These are phyloP conservation scores for Polietes domitor DNA, from an alignment of 2,888 invertebrate species.

Conservation along the genomic window DNA sequence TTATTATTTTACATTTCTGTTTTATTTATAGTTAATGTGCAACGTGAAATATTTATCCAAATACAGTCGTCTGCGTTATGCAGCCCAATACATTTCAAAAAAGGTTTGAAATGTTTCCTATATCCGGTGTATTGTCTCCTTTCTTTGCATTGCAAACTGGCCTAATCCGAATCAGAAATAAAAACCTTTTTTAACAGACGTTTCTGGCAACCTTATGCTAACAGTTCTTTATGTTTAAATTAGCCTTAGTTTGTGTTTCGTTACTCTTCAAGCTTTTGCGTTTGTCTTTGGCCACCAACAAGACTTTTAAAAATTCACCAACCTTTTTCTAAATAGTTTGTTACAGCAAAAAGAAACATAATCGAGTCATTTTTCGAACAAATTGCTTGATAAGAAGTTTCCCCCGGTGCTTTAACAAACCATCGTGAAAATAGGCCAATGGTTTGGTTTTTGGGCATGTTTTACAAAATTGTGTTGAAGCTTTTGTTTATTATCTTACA, in stretches of 20 bases:
- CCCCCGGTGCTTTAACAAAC: neutral
- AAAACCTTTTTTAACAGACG: neutral
- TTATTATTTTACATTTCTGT: slow-evolving; percentile 76
- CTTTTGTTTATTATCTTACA: neutral
- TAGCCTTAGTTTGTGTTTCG: neutral
- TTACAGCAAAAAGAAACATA: neutral
- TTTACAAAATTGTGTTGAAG: neutral
- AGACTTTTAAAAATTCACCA: neutral
- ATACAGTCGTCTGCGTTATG: slow-evolving; percentile 85
- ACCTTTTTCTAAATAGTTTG: neutral
- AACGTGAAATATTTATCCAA: slow-evolving; percentile 80
- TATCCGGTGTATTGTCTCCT: slow-evolving; percentile 27
- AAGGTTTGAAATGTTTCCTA: slow-evolving; percentile 82
- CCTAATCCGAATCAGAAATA: neutral
- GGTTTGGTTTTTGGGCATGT: slow-evolving; percentile 15
- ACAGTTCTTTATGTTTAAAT: neutral
- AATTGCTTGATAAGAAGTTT: too few species aligned
- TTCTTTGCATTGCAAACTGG: neutral
- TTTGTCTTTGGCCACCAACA: neutral
- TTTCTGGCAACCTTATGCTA: neutral
- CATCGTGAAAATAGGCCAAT: neutral
- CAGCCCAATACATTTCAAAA: slow-evolving; percentile 85
- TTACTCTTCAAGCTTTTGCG: neutral
- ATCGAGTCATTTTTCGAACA: too few species aligned
- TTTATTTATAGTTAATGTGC: slow-evolving; percentile 73